Evolutionary conservation across 2,113 vertebrate species (phyloP).

Genomic region (Butastur rufipennis): DNA sequence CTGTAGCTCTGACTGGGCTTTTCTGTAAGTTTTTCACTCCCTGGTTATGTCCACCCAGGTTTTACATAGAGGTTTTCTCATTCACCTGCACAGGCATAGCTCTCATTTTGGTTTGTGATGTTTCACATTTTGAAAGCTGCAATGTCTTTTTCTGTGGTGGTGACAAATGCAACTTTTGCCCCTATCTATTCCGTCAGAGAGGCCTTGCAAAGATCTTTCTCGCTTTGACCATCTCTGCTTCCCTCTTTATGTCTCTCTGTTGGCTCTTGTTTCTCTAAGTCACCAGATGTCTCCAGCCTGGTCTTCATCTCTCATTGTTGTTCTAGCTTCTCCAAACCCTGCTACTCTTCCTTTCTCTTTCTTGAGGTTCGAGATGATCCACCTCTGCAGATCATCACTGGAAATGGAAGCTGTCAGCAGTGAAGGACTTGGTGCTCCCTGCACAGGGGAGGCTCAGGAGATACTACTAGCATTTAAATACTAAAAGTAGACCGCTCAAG

Average conservation of each 20-base stretch:
- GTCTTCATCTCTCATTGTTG: not conserved
- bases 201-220: not conserved
- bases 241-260: not conserved
- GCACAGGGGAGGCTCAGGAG: rapidly evolving
- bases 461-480: not conserved
- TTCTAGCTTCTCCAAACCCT: not conserved
- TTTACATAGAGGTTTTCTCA: not conserved
- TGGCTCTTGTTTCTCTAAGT: not conserved
- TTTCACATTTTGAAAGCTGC: not conserved
- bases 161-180: not conserved
- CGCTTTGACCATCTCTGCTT: not conserved
- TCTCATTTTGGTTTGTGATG: not conserved
- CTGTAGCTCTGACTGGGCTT: not conserved
- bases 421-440: not conserved
- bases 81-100: rapidly evolving
- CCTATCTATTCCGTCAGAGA: not conserved
- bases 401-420: not conserved
- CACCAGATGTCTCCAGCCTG: not conserved
- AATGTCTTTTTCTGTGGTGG: not conserved
- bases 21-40: not conserved
- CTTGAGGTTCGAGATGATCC: not conserved
- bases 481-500: not conserved
- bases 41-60: not conserved
- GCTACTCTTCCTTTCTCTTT: not conserved
- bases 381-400: not conserved